phyloP scores from a whole-genome alignment of 2,888 invertebrate genomes.

The Leptura quadrifasciata region DNA sequence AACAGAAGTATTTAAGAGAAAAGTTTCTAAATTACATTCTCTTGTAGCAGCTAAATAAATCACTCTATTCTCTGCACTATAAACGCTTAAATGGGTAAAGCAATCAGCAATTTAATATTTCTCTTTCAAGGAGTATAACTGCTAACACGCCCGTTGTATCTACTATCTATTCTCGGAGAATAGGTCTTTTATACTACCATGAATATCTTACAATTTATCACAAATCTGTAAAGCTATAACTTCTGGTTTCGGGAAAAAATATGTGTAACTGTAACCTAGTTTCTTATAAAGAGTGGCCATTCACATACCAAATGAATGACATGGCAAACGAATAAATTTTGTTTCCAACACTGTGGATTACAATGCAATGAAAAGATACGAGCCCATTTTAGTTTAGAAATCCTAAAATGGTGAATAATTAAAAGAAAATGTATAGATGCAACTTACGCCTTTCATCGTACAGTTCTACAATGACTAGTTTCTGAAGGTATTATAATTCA shows the following conservation, averaged over 20 bases:
- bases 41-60: neutral
- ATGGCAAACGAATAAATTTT: no score
- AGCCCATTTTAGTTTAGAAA: no score
- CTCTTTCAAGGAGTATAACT: neutral
- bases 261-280: no score
- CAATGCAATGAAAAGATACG: no score
- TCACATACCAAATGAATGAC: no score
- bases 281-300: no score
- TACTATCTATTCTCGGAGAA: neutral
- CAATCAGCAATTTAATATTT: neutral
- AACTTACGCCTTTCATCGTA: no score
- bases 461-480: no score
- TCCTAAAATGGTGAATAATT: no score
- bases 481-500: no score
- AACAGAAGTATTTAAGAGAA: neutral
- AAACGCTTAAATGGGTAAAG: neutral
- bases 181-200: neutral
- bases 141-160: neutral
- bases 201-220: conserved; percentile 7
- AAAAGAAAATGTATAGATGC: no score
- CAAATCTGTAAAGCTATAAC: conserved; percentile 6
- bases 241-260: conserved; percentile 7
- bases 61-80: neutral
- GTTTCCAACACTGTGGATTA: no score
- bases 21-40: neutral